Base-by-base conservation (phyloP, 2,888 invertebrate genomes). In the Tridacna crocea region DNA sequence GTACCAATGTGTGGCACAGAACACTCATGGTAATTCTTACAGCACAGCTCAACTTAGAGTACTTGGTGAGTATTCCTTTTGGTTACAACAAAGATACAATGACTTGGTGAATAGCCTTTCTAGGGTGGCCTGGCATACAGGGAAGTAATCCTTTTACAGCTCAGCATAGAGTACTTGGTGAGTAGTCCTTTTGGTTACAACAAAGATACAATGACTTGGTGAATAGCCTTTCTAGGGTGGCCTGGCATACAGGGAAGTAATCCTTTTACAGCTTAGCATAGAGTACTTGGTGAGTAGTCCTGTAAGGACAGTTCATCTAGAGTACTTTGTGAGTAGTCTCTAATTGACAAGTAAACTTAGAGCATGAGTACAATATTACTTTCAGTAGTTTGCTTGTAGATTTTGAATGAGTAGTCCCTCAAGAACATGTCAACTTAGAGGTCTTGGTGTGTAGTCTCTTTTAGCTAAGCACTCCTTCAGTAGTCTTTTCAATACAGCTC, bases 391-490 rank as follows among this genome's bases (percentile, higher is more conserved):
- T 36, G 36, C 3, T 36, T 36, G 36, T 36, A 36, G 36, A 36
- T 36, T 99, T 72, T 36, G 36, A 96, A 98, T 95, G 95, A 96
- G 70, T 47, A 36, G 17, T 36, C 36, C 36, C 8, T 36, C 36
- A 8, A 36, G 36, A 8, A 2, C 36, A 36, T 36, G 2, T 36
- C 36, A 36, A 36, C 1, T 77, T 72, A 19, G 68, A 96, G 89
- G 99, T 99, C 94, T 96, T 97, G 75, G 99, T 98, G 48, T 98
- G 99, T 98, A 99, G 97, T 94, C 99, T 99, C 92, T 99, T n/a
- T n/a, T n/a, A n/a, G n/a, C n/a, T n/a, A n/a, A n/a, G n/a, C n/a
- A n/a, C n/a, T n/a, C n/a, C n/a, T n/a, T 36, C 3, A 8, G 36
- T 36, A 36, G 36, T 36, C 8, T 2, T 36, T 36, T 36, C 36